Conservation (phyloP, 2,113 vertebrate genomes). For the Sciurus niger region DNA sequence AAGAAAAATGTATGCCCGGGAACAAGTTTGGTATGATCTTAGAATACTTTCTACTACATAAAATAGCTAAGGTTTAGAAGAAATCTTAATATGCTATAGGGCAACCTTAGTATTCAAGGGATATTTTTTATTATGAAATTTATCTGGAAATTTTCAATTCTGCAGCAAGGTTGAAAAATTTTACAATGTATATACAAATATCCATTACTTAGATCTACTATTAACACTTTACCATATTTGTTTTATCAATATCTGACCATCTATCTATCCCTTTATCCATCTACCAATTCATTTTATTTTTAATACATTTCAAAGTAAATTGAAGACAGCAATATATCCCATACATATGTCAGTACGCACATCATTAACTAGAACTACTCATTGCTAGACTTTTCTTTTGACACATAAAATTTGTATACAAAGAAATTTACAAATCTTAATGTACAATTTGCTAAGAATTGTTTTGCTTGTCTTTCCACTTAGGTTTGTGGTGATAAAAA, state of each 20-base stretch:
- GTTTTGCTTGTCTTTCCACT: too few relatives aligned
- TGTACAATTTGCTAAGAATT: neutral
- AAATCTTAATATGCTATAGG: neutral
- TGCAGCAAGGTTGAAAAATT: neutral
- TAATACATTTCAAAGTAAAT: neutral
- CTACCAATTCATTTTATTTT: neutral
- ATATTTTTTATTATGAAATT: neutral
- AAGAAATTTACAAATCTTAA: neutral
- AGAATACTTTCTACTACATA: neutral
- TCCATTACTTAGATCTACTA: neutral
- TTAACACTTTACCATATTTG: neutral
- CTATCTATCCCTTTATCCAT: neutral
- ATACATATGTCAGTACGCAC: neutral
- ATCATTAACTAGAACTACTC: neutral
- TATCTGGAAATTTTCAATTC: neutral
- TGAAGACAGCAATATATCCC: neutral
- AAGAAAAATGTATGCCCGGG: neutral
- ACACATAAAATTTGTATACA: neutral
- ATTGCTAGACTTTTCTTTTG: neutral
- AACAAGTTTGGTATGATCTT: neutral
- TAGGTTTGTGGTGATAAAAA: neutral
- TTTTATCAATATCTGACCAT: neutral
- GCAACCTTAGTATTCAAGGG: neutral
- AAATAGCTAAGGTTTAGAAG: neutral
- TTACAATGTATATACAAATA: neutral